Conservation (phyloP, 2,888 invertebrate species). For the Mythimna ferrago region DNA sequence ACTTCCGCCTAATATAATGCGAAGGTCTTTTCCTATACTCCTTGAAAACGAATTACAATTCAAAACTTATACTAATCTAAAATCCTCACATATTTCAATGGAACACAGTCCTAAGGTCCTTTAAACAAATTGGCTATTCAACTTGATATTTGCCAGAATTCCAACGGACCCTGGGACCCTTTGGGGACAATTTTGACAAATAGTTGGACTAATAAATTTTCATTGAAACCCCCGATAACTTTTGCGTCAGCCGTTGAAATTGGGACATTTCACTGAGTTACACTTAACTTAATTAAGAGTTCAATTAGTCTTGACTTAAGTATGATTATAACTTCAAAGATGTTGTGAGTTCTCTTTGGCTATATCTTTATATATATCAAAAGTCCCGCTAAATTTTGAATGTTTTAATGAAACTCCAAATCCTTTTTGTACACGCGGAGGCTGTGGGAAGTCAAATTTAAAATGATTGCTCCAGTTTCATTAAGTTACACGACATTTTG, state of each 20-base stretch:
- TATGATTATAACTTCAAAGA: constrained; percentile 86
- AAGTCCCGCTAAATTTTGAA: constrained; percentile 66
- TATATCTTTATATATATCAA: constrained; percentile 68
- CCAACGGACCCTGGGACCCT: constrained; percentile 75
- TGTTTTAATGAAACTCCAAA: constrained; percentile 66
- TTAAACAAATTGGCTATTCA: constrained; percentile 83
- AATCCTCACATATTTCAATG: constrained; percentile 72
- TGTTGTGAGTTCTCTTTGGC: constrained; percentile 76
- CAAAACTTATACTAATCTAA: constrained; percentile 62
- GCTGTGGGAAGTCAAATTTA: constrained; percentile 49
- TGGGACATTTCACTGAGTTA: constrained; percentile 85
- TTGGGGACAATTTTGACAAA: constrained; percentile 88
- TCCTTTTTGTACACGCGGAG: constrained; percentile 61
- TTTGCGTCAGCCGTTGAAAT: constrained; percentile 84
- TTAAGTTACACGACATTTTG: constrained; percentile 40
- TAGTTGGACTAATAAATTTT: constrained; percentile 89
- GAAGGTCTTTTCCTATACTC: constrained; percentile 53
- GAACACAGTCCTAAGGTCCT: constrained; percentile 68
- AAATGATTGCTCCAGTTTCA: constrained; percentile 55
- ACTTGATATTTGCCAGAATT: constrained; percentile 84
- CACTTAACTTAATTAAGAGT: constrained; percentile 87
- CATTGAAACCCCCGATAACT: constrained; percentile 87
- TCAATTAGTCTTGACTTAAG: constrained; percentile 86
- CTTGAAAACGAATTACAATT: constrained; percentile 55
- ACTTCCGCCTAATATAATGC: constrained; percentile 38